Evolutionary conservation across 2,113 vertebrate genomes (phyloP).

Genomic region (Sigmodon hispidus): DNA sequence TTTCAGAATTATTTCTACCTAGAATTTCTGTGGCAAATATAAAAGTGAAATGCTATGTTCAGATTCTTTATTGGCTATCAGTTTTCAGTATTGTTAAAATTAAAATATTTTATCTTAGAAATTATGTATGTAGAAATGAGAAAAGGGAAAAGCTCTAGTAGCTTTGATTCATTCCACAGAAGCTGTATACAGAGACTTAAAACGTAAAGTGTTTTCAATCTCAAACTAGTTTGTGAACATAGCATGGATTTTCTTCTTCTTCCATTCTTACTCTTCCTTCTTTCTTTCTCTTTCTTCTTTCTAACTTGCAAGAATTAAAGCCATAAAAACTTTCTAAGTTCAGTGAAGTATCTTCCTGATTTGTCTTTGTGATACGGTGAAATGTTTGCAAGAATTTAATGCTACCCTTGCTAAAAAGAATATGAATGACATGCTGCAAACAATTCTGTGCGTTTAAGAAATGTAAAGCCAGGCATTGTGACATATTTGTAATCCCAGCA

Average conservation of each 20-base stretch:
- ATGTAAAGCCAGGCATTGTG: not conserved
- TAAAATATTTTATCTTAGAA: constrained; percentile 35
- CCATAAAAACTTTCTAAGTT: constrained; percentile 61
- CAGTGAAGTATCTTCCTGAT: constrained; percentile 75
- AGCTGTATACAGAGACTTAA: constrained; percentile 42
- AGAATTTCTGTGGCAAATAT: constrained; percentile 53
- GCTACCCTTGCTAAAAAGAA: constrained; percentile 67
- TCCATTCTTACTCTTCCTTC: not conserved
- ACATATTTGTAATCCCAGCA: not conserved
- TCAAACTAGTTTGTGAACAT: constrained; percentile 74
- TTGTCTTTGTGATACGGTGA: constrained; percentile 81
- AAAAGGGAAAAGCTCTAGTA: constrained; percentile 45
- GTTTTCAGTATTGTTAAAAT: constrained; percentile 47
- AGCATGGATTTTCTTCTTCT: constrained; percentile 55
- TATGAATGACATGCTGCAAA: constrained; percentile 47
- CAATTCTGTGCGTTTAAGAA: constrained; percentile 65
- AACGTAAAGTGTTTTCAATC: not conserved
- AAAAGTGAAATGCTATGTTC: constrained; percentile 77
- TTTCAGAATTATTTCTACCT: constrained; percentile 68
- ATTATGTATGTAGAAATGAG: constrained; percentile 47
- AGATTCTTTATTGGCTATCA: constrained; percentile 64
- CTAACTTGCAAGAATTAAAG: constrained; percentile 79
- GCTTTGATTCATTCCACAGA: constrained; percentile 37
- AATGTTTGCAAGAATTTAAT: constrained; percentile 69
- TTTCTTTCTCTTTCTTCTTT: not conserved